Percentiles rank a stretch among this genome's conserved stretches.
These are phyloP conservation scores for Semnornis frantzii DNA, from an alignment of 2,113 vertebrate species.

Conservation along the genomic window DNA sequence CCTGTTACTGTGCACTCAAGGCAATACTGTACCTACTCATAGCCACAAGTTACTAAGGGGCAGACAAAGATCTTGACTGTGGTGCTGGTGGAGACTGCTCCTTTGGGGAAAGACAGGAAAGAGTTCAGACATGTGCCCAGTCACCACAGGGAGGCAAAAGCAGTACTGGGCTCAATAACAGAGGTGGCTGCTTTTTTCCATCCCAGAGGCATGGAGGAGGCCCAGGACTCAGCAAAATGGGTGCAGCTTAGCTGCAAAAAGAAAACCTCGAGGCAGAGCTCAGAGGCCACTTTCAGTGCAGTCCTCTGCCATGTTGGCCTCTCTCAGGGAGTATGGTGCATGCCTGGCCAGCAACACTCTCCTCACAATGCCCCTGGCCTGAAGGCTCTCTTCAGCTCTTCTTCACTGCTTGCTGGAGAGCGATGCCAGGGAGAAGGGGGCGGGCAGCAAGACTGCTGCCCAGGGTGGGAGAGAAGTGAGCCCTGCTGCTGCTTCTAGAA, in stretches of 20 bases:
- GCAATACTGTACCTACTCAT: neutral
- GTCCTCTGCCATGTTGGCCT: accelerated
- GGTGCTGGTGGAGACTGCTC: neutral
- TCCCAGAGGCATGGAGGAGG: neutral
- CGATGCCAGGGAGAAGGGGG: neutral
- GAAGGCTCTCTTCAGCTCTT: neutral
- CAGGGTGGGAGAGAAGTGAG: accelerated
- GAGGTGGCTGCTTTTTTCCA: neutral
- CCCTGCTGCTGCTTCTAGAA: neutral
- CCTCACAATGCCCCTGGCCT: neutral
- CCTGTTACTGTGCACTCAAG: neutral
- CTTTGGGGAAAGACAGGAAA: neutral
- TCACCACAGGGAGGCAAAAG: neutral
- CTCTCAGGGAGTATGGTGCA: accelerated
- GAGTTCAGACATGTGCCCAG: neutral
- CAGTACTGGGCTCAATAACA: neutral
- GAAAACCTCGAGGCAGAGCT: neutral
- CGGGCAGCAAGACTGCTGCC: neutral
- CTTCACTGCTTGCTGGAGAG: neutral
- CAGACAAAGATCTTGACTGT: neutral
- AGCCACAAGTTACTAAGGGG: neutral
- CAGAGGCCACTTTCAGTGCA: accelerated
- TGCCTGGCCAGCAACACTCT: accelerated
- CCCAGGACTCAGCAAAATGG: neutral
- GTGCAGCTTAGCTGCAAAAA: neutral